Evolutionary conservation across 2,797 vertebrate genomes (phyloP).

Genomic region (Pantherophis alleghaniensis): DNA sequence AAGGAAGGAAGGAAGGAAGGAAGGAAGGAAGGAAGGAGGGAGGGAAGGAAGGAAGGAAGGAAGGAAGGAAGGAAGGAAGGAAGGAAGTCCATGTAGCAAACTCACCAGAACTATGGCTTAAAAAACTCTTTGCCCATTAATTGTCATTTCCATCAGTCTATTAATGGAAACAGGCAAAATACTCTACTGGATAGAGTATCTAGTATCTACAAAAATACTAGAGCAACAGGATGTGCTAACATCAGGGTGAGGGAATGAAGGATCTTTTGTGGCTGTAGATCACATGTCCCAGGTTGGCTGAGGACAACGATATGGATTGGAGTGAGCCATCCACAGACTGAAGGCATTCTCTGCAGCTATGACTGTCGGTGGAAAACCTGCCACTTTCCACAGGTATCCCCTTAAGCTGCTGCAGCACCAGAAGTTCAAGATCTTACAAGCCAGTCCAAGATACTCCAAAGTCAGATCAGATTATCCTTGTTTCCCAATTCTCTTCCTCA

Average conservation of each 20-base stretch:
- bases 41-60: too few relatives aligned
- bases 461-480: neutral
- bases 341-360: neutral
- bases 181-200: neutral
- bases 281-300: neutral
- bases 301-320: neutral
- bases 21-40: too few relatives aligned
- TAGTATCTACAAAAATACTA: neutral
- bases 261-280: neutral
- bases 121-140: neutral
- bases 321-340: neutral
- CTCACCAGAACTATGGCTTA: neutral
- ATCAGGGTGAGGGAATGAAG: neutral
- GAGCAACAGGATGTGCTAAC: neutral
- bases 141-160: neutral
- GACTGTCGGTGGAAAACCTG: neutral
- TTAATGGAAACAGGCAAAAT: neutral
- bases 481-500: neutral
- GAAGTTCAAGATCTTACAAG: neutral
- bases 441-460: neutral
- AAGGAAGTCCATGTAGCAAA: neutral
- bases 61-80: neutral
- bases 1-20: accelerated
- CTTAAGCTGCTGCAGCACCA: neutral
- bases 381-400: neutral